These are phyloP conservation scores for Atopsyche davidsoni DNA, from an alignment of 1,140 invertebrate species.

Conservation along the genomic window DNA sequence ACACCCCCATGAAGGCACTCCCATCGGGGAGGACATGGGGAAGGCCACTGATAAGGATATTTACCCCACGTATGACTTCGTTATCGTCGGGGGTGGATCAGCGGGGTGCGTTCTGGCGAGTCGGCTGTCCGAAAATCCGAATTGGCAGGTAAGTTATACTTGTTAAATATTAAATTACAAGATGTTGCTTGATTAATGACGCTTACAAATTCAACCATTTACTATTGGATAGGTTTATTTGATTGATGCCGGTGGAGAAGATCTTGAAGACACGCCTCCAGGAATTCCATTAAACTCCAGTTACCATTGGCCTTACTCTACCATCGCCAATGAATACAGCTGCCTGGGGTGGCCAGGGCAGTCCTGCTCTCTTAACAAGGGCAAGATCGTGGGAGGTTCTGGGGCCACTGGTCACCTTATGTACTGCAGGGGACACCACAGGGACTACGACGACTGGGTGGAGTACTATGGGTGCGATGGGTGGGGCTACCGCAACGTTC, in stretches of 20 bases:
- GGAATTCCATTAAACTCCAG: constrained; percentile 60
- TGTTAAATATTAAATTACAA: too few species aligned
- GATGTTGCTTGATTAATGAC: too few species aligned
- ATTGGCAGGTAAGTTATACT: constrained; percentile 54
- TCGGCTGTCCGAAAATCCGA: constrained; percentile 54
- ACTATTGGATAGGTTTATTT: too few species aligned
- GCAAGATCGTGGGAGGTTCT: constrained; percentile 67
- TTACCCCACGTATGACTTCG: constrained; percentile 68
- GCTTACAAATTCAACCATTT: too few species aligned
- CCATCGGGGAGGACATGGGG: too few species aligned
- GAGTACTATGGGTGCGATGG: constrained; percentile 70
- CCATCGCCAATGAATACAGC: constrained; percentile 59
- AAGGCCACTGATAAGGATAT: too few species aligned
- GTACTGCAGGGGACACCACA: constrained; percentile 61
- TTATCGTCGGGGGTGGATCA: constrained; percentile 74
- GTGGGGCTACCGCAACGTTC: constrained; percentile 77
- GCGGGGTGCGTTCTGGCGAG: constrained; percentile 77
- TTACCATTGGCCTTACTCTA: constrained; percentile 75
- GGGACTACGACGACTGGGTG: constrained; percentile 70
- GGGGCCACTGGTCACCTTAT: constrained; percentile 77
- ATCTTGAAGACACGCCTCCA: constrained; percentile 63
- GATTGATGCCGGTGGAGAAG: constrained; percentile 68
- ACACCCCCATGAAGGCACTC: too few species aligned
- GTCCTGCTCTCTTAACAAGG: constrained; percentile 63
- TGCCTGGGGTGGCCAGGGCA: constrained; percentile 58